phyloP scores from a whole-genome alignment of 1,140 invertebrate genomes.

The Drosophila grimshawi region DNA sequence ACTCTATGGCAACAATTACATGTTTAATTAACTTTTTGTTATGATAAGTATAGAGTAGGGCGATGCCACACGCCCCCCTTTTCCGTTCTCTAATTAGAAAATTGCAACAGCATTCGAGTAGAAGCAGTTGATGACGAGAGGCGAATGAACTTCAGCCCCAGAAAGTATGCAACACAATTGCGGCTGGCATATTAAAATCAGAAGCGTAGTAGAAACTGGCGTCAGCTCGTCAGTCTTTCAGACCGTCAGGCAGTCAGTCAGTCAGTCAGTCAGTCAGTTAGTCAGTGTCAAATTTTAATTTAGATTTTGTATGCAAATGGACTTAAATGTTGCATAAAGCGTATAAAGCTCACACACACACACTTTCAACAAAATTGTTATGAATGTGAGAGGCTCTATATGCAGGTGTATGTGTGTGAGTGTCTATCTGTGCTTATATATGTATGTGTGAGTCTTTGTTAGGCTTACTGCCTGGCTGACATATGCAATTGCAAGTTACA shows the following conservation, averaged over 20 bases:
- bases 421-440: conserved; percentile 13
- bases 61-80: background rate
- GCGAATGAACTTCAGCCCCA: background rate
- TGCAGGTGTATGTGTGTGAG: background rate
- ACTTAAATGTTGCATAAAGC: conserved; percentile 74
- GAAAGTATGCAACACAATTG: conserved; percentile 41
- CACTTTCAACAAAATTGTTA: conserved; percentile 67
- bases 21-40: conserved; percentile 80
- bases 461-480: conserved; percentile 55
- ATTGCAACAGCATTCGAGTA: conserved; percentile 47
- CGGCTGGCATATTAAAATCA: conserved; percentile 44
- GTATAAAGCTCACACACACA: conserved; percentile 29
- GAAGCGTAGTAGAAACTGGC: background rate
- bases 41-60: conserved; percentile 46
- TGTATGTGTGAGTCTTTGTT: conserved; percentile 18
- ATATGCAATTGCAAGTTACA: conserved; percentile 73
- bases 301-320: conserved; percentile 76
- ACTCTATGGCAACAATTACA: conserved; percentile 71
- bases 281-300: conserved; percentile 73
- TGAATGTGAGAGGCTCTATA: conserved; percentile 41
- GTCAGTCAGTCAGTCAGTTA: conserved; percentile 20
- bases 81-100: conserved; percentile 61
- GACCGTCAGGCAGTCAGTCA: background rate
- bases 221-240: conserved; percentile 1
- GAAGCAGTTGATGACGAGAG: background rate